Evolutionary conservation across 2,888 invertebrate species (phyloP), one percentile per base, ranked within the genome.

Genomic region (Terebella lapidaria): DNA sequence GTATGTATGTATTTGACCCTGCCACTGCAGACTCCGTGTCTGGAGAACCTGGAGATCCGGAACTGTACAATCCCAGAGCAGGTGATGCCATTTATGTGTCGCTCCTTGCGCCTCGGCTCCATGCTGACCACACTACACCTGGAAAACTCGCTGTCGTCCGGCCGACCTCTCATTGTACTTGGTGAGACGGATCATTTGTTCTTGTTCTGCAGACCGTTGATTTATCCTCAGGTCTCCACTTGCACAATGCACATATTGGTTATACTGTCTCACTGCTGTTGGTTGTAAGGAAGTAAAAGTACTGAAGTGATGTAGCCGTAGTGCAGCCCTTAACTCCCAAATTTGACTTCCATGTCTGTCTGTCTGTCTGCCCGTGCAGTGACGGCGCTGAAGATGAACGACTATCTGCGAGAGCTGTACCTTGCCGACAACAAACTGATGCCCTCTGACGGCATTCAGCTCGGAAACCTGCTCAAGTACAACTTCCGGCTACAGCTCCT

Each of bases 341-440:
- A n/a, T n/a, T n/a, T n/a, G n/a, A n/a, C n/a, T n/a, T n/a, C n/a
- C n/a, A n/a, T n/a, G n/a, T n/a, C n/a, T n/a, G n/a, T n/a, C n/a
- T n/a, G n/a, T n/a, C n/a, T n/a, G n/a, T n/a, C n/a, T n/a, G n/a
- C n/a, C n/a, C n/a, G n/a, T 80, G 4, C 83, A 91, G 92, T 90
- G 74, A 86, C 87, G 74, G 89, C 90, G 3, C 80, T 93, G 29
- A 89, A 90, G 73, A 85, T 88, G 70, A 93, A 93, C 82, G 77
- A 77, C 58, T 70, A 88, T 2, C 81, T 93, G 54, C 86, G 87
- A 62, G 92, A 94, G 81, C 83, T 94, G 55, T 88, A 91, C 74
- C 82, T 94, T 63, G 90, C 90, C 49, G 90, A 92, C 81, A 94
- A 94, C 78, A 83, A 86, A 62, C 83, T 94, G 67, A 85, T 86